Evolutionary conservation across 1,140 invertebrate species (phyloP).

Genomic region (Macrocentrus cingulum): DNA sequence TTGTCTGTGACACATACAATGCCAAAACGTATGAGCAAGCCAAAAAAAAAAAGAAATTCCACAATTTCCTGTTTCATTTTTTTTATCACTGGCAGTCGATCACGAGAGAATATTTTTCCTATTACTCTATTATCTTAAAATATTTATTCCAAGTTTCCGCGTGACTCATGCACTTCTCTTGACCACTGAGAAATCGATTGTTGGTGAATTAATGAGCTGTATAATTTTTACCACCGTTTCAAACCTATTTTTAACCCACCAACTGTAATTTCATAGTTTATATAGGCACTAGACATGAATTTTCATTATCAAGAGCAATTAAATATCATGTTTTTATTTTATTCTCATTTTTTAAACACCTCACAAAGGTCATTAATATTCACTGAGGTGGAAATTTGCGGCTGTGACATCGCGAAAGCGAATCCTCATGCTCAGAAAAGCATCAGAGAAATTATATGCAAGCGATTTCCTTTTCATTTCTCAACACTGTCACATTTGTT

Average conservation of each 20-base stretch:
- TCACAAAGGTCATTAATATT: neutral
- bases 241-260: no score
- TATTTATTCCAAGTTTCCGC: neutral
- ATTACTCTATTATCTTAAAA: no score
- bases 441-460: neutral
- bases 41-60: neutral
- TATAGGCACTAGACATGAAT: neutral
- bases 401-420: slow-evolving; percentile 12
- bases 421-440: neutral
- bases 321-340: neutral
- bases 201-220: slow-evolving; percentile 5
- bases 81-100: no score
- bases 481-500: neutral
- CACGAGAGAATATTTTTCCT: no score
- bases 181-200: neutral
- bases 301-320: neutral
- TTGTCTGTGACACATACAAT: neutral
- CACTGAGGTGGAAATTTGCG: slow-evolving; percentile 14
- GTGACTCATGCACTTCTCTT: slow-evolving; percentile 1
- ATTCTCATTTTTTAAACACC: neutral
- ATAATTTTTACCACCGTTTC: neutral
- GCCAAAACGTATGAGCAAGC: neutral
- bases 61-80: no score
- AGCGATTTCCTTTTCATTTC: neutral
- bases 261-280: no score